Conservation (phyloP, 1,140 invertebrate species). For the Neodiprion lecontei region DNA sequence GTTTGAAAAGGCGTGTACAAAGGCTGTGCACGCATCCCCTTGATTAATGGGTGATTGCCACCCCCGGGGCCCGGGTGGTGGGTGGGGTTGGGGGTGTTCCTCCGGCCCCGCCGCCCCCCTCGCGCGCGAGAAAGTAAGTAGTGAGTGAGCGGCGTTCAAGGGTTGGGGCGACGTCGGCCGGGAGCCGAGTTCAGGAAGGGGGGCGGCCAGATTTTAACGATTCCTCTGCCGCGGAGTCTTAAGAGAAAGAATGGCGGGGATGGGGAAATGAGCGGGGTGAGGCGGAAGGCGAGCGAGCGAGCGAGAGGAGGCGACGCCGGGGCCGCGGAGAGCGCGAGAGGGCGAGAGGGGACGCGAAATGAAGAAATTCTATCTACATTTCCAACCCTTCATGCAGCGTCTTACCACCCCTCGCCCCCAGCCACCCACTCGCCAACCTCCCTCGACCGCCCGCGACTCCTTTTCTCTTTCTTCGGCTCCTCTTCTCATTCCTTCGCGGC, state of each 20-base stretch:
- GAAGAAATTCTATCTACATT: conserved; percentile 65
- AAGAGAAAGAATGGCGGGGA: conserved; percentile 63
- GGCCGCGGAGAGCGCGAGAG: conserved; percentile 37
- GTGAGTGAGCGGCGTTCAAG: conserved; percentile 56
- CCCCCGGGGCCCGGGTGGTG: conserved; percentile 7
- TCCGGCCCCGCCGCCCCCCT: conserved; percentile 32
- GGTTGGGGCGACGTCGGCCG: conserved; percentile 46
- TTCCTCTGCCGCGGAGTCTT: conserved; percentile 63
- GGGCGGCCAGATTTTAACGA: conserved; percentile 64
- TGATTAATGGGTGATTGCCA: conserved; percentile 40
- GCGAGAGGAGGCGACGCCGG: conserved; percentile 10
- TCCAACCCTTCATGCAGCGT: conserved; percentile 63
- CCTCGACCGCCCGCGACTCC: conserved; percentile 25
- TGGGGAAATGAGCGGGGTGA: conserved; percentile 41
- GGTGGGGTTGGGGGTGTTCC: conserved; percentile 15
- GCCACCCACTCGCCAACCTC: conserved; percentile 16
- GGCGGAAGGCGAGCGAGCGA: background rate
- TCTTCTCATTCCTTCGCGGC: conserved; percentile 34
- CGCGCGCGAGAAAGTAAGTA: conserved; percentile 53
- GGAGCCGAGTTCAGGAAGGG: conserved; percentile 33
- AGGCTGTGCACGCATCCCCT: conserved; percentile 32
- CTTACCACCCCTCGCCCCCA: conserved; percentile 49
- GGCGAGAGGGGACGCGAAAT: conserved; percentile 55
- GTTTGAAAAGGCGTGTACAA: conserved; percentile 18
- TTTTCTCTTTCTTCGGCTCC: conserved; percentile 23